Evolutionary conservation across 2,888 invertebrate species (phyloP), one percentile per base, ranked within the genome.

Genomic region (Aporophyla lueneburgensis): DNA sequence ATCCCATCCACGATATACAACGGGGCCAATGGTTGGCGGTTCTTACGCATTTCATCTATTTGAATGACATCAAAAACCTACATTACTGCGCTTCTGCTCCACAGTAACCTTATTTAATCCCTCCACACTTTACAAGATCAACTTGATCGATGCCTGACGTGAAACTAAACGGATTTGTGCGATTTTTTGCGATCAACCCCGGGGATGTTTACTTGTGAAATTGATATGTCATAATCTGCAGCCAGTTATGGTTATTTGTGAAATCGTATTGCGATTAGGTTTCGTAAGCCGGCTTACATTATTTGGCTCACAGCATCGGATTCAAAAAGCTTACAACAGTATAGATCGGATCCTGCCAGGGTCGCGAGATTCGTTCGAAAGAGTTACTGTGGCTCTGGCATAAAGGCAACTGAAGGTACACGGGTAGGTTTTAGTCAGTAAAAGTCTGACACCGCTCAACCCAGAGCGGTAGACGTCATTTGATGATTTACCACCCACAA

Each of bases 71-170:
- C 21, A 61, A 40, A 3, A 43, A 66, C 46, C 33, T 53, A 49
- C 12, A 67, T 78, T 78, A 85, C 79, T 83, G 33, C 46, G 21
- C 14, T 12, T 70, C 59, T 56, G 33, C 68, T 71, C 0, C 24
- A 59, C 54, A 66, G 6, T 67, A 33, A 80, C 74, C 58, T 66
- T 82, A 79, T 88, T 89, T 92, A 94, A 94, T 94, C 94, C 92
- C 92, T 92, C 91, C 90, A 93, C 84, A 90, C 74, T 87, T 90
- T 90, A 92, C 92, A 89, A 89, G 93, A 93, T 93, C 90, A 82
- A 75, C 81, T 82, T 93, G 94, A 95, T 95, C 87, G 94, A 95
- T 95, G 90, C 76, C 58, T 71, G 72, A 82, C 63, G 89, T 89
- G 89, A 81, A 83, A 81, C 91, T 89, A 92, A 93, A 91, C 74